Evolutionary conservation across 2,797 vertebrate genomes (phyloP), one percentile per base, ranked within the genome.

Genomic region (Oreochromis mossambicus): DNA sequence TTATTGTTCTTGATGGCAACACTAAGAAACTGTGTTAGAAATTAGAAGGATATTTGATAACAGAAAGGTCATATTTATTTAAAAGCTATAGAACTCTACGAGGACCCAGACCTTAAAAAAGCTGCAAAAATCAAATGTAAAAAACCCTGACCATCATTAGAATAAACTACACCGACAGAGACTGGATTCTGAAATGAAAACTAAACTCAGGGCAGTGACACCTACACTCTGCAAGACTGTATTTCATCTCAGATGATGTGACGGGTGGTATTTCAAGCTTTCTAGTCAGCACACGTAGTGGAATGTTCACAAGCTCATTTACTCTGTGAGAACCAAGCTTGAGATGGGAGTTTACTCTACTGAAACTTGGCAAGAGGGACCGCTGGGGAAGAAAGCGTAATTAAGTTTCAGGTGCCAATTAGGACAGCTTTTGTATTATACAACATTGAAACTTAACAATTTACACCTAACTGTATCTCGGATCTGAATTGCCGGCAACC

Each of bases 301-400:
- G 94, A 94, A 94, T 94, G 93, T 87, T 91, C 75, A 78, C 79
- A 38, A 82, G 84, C 84, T 89, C 36, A 46, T 85, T 89, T 79
- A 56, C 75, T 80, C 70, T 92, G 94, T 94, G 93, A 95, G 92
- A 94, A 94, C 89, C 78, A 86, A 81, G 29, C 63, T 63, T 24
- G 32, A 56, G 26, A 88, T 80, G 85, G 79, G 88, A 91, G 87
- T 88, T 87, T 84, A 91, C 89, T 82, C 73, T 21, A 52, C 83
- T 92, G 92, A 94, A 92, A 94, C 93, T 92, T 94, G 92, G 94
- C 93, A 92, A 17, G 11, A 50, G 19, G n/a, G 56, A 48, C 54
- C 8, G 41, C 41, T 36, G 36, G 79, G 77, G 70, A 81, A 77
- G 43, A 58, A 66, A 77, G 77, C 58, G 3, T 21, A 76, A 86